Percentiles rank a stretch among this genome's conserved stretches.
Evolutionary conservation across 2,113 vertebrate species (phyloP).

Genomic region (Crotalus horridus): DNA sequence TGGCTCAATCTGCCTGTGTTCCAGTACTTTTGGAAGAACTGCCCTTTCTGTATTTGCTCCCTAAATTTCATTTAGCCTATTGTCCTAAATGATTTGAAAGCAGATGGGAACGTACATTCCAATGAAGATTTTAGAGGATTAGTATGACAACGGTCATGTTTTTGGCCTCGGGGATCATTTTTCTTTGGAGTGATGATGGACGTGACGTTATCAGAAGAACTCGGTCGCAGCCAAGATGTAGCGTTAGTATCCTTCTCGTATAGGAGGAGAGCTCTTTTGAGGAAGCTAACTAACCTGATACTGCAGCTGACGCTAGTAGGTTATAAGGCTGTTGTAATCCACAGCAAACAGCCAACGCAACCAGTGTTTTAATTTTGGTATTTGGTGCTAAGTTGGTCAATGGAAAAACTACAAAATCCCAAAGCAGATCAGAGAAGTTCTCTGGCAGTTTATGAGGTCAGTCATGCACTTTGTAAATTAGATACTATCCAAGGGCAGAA

Average conservation of each 20-base stretch:
- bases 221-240: background rate
- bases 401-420: slow-evolving; percentile 37
- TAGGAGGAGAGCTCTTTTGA: background rate
- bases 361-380: slow-evolving; percentile 3
- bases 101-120: background rate
- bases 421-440: slow-evolving; percentile 63
- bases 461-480: slow-evolving; percentile 40
- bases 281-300: slow-evolving; percentile 6
- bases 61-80: background rate
- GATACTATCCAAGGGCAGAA: slow-evolving; percentile 1
- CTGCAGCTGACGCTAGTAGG: slow-evolving; percentile 15
- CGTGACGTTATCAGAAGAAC: background rate
- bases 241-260: background rate
- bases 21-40: background rate
- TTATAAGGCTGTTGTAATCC: slow-evolving; percentile 31
- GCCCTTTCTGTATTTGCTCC: background rate
- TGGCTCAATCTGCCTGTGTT: background rate
- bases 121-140: background rate
- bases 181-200: background rate
- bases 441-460: slow-evolving; percentile 66
- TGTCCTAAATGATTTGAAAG: background rate
- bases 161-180: background rate
- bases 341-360: slow-evolving; percentile 46
- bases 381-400: slow-evolving; percentile 20
- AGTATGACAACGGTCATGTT: background rate